Percentiles rank a stretch among this genome's conserved stretches.
Evolutionary conservation across 1,140 invertebrate species (phyloP).

Genomic region (Mactra quadrangularis): DNA sequence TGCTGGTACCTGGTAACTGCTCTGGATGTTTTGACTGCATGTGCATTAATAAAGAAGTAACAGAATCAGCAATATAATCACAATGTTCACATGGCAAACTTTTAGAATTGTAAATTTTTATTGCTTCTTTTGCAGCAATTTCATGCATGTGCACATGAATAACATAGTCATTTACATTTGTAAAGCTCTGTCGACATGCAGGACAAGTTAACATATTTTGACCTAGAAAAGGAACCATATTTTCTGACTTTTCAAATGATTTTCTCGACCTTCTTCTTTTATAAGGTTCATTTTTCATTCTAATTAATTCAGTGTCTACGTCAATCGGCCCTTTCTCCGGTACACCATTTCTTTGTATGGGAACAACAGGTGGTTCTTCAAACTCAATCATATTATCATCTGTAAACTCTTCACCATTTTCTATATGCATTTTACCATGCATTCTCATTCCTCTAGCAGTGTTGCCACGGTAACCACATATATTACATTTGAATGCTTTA

Average conservation of each 20-base stretch:
- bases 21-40: constrained; percentile 71
- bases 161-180: constrained; percentile 69
- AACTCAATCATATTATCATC: constrained; percentile 82
- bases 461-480: constrained; percentile 98
- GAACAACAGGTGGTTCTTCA: constrained; percentile 80
- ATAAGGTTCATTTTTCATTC: constrained; percentile 83
- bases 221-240: constrained; percentile 67
- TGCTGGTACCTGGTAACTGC: constrained; percentile 57
- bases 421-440: constrained; percentile 94
- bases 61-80: constrained; percentile 69
- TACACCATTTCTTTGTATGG: constrained; percentile 68
- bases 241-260: constrained; percentile 80
- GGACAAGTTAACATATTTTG: constrained; percentile 67
- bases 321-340: constrained; percentile 69
- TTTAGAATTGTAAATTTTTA: constrained; percentile 63
- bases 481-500: constrained; percentile 94
- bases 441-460: constrained; percentile 98
- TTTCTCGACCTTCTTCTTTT: constrained; percentile 81
- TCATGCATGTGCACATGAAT: constrained; percentile 78
- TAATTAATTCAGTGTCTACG: constrained; percentile 81
- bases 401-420: constrained; percentile 81
- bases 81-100: constrained; percentile 74
- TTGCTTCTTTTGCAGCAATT: constrained; percentile 69
- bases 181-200: constrained; percentile 77
- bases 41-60: constrained; percentile 72